Evolutionary conservation across 2,888 invertebrate species (phyloP).

Genomic region (Hyles lineata): DNA sequence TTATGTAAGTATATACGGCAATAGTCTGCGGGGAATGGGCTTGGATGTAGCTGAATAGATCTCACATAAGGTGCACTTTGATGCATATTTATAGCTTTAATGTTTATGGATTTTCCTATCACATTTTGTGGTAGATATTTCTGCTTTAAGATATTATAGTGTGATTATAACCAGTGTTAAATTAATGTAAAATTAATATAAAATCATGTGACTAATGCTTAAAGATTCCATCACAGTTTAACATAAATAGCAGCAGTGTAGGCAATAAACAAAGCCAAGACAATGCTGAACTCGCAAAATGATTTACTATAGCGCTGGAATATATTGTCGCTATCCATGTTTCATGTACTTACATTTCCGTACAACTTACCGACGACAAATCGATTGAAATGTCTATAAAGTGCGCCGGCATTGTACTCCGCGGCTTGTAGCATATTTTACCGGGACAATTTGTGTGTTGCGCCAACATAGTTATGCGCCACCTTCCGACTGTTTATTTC

Average conservation of each 20-base stretch:
- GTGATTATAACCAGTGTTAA: not conserved
- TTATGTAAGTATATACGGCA: slow-evolving; percentile 18
- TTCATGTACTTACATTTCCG: slow-evolving; percentile 23
- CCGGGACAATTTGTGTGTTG: slow-evolving; percentile 18
- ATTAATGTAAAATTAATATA: not conserved
- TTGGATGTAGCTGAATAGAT: not conserved
- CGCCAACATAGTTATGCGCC: slow-evolving; percentile 23
- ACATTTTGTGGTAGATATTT: not conserved
- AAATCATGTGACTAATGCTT: not conserved
- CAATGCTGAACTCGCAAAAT: slow-evolving; percentile 10
- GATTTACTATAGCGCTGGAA: slow-evolving; percentile 6
- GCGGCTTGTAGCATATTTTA: slow-evolving; percentile 9
- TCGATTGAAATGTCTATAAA: slow-evolving; percentile 28
- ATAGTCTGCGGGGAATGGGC: not conserved
- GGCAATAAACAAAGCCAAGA: not conserved
- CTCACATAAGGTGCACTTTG: not conserved
- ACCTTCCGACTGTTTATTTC: slow-evolving; percentile 6
- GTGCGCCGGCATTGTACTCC: slow-evolving; percentile 11
- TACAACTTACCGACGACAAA: slow-evolving; percentile 23
- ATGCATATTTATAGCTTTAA: not conserved
- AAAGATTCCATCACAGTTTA: not conserved
- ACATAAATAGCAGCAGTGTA: not conserved
- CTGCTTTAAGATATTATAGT: not conserved
- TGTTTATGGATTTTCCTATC: not conserved
- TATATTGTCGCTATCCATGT: slow-evolving; percentile 16